These are phyloP conservation scores for Ataeniobius toweri DNA, from an alignment of 2,797 vertebrate species.

Conservation along the genomic window DNA sequence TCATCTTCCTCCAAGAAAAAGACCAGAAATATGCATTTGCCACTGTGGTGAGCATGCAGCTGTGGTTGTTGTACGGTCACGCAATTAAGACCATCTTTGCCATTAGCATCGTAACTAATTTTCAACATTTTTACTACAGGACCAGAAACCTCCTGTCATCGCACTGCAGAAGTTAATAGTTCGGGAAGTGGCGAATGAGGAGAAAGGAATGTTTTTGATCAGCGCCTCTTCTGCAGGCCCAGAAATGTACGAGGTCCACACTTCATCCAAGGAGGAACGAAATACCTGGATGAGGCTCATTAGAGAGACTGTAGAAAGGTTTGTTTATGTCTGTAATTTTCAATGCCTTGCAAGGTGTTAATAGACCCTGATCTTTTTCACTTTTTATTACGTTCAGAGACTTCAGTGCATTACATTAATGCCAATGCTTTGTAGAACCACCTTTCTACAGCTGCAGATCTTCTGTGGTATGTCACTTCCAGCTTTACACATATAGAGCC, in stretches of 20 bases:
- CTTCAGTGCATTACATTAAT: neutral
- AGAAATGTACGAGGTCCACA: constrained; percentile 97
- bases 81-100: neutral
- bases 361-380: neutral
- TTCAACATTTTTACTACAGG: constrained; percentile 70
- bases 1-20: constrained; percentile 96
- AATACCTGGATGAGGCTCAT: constrained; percentile 95
- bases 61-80: neutral
- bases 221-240: constrained; percentile 91
- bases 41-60: constrained; percentile 84
- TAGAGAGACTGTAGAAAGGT: constrained; percentile 94
- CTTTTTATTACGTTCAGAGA: neutral
- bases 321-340: constrained; percentile 3
- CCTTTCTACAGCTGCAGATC: too few species aligned
- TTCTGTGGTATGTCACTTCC: too few species aligned
- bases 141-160: constrained; percentile 95
- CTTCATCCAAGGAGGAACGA: constrained; percentile 90
- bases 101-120: neutral
- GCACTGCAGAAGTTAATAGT: constrained; percentile 95
- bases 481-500: too few species aligned
- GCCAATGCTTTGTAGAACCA: too few species aligned
- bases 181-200: constrained; percentile 95
- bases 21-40: constrained; percentile 97
- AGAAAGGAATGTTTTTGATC: constrained; percentile 96
- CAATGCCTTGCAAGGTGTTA: neutral